Base-by-base conservation (phyloP, 1,140 invertebrate species). In the Calosoma granatense region DNA sequence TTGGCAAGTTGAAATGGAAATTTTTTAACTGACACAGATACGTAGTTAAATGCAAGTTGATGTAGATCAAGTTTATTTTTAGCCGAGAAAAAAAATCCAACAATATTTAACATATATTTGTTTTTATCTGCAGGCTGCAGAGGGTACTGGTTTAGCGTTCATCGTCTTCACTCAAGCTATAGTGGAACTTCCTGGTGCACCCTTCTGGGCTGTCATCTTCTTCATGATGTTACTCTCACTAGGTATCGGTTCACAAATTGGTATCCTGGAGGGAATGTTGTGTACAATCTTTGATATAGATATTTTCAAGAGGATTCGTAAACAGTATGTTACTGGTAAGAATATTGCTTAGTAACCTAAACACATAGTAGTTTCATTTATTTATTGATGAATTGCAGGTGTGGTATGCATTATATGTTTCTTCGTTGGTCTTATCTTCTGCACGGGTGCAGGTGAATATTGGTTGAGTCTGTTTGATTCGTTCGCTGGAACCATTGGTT, bases 381-480 rank as follows among this genome's bases (percentile, higher is more conserved):
- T 54, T 20, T 30, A 26, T 54, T 54, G 4, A n/a, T n/a, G n/a
- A n/a, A n/a, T 65, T 76, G 36, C 71, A 91, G 91, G 83, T 56
- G 76, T 83, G 53, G 82, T 95, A 1, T 95, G 92, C 71, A 64
- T 83, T 0, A 76, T 90, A 55, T 93, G 90, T 65, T 95, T 92
- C 76, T 74, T 85, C 60, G 83, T 94, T 57, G 93, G 93, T 20
- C 75, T 95, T 54, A 83, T 93, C 55, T 96, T 97, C 78, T 89
- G 88, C 59, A 92, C 91, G 36, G 90, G 92, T 56, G 90, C 92
- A 51, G 93, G 93, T 20, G 90, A 94, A 74, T 97, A 97, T 72
- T 95, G 93, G 92, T 79, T 97, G 12, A 90, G 88, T 70, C 82
- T 97, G 78, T 96, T 96, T 72, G 93, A 97, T 72, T 90, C 90